Percentiles rank a stretch among this genome's conserved stretches.
Evolutionary conservation across 2,888 invertebrate species (phyloP).

Genomic region (Mimachlamys varia): DNA sequence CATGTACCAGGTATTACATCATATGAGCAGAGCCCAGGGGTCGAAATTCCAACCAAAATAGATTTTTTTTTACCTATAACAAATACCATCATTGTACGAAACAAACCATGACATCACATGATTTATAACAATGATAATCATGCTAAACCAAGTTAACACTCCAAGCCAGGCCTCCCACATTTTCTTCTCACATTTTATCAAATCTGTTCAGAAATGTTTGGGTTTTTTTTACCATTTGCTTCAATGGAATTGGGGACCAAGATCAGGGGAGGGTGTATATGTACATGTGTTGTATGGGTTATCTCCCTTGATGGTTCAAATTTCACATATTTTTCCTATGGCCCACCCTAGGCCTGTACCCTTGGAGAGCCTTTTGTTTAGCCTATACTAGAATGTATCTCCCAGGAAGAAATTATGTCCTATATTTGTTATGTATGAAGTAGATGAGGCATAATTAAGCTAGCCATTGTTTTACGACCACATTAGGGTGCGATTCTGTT

Average conservation of each 20-base stretch:
- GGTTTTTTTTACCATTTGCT: too few relatives aligned
- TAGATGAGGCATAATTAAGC: background rate
- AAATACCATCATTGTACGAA: background rate
- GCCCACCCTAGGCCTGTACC: background rate
- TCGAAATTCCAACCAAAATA: background rate
- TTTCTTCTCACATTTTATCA: background rate
- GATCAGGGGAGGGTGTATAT: background rate
- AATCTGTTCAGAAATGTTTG: too few relatives aligned
- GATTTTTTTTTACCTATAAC: background rate
- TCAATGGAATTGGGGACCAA: too few relatives aligned
- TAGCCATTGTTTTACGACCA: background rate
- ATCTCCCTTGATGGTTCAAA: constrained; percentile 28
- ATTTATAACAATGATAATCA: background rate
- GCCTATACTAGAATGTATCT: background rate
- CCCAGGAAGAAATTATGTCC: background rate
- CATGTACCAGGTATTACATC: background rate
- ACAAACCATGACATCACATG: background rate
- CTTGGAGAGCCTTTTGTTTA: background rate
- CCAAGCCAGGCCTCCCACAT: background rate
- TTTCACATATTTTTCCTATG: background rate
- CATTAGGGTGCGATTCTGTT: background rate
- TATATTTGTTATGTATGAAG: background rate
- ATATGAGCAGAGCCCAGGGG: background rate
- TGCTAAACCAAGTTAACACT: background rate
- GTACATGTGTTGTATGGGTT: background rate